Conservation (phyloP, 2,113 vertebrate genomes). For the Haplochromis burtoni region DNA sequence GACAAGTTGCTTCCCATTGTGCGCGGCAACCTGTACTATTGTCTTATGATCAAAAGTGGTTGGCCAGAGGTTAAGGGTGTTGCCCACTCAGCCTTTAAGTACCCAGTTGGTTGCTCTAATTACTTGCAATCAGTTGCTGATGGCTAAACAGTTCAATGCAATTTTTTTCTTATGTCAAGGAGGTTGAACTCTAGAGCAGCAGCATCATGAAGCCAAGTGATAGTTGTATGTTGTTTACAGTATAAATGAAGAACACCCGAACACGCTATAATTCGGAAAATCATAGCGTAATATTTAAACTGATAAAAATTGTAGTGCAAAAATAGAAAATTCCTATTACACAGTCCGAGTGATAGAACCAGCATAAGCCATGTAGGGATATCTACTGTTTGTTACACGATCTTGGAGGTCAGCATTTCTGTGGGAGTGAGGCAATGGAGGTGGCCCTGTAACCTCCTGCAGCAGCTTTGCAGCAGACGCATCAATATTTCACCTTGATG, state of each 20-base stretch:
- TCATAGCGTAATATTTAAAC: neutral
- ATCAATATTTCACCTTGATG: slow-evolving; percentile 57
- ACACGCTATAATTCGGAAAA: neutral
- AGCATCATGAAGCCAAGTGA: neutral
- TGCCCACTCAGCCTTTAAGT: neutral
- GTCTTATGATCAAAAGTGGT: neutral
- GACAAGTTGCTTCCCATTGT: neutral
- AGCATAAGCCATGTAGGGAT: neutral
- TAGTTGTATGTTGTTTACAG: neutral
- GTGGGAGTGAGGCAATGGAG: neutral
- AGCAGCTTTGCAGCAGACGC: slow-evolving; percentile 8
- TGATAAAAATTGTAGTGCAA: neutral
- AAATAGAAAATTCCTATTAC: neutral
- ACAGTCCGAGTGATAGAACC: neutral
- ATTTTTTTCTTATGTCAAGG: neutral
- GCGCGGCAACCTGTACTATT: accelerated
- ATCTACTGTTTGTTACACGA: neutral
- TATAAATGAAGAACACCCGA: neutral
- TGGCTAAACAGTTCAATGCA: neutral
- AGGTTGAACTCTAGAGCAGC: neutral
- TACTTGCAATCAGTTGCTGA: neutral
- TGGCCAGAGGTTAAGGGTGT: neutral
- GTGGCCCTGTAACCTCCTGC: slow-evolving; percentile 27
- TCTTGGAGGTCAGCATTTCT: neutral
- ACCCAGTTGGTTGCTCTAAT: neutral